phyloP scores from a whole-genome alignment of 2,888 invertebrate species.

The Ectemnius continuus region DNA sequence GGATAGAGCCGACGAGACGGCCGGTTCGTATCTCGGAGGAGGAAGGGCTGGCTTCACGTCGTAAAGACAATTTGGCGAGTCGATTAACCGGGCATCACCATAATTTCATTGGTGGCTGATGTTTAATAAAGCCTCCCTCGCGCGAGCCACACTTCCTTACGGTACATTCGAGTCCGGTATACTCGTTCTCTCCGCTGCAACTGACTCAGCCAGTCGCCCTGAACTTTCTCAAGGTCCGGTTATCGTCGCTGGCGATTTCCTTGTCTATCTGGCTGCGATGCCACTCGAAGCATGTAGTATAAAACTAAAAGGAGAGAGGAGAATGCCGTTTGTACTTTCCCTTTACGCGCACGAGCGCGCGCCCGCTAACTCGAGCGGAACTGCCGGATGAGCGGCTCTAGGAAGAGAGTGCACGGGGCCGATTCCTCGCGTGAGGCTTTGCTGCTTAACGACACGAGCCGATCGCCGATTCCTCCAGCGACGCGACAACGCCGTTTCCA shows the following conservation, averaged over 20 bases:
- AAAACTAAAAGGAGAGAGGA: constrained; percentile 47
- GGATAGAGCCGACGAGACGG: not conserved
- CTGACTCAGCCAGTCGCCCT: not conserved
- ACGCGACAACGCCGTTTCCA: constrained; percentile 22
- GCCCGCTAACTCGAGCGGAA: constrained; percentile 63
- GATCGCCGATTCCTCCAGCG: constrained; percentile 26
- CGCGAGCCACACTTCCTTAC: constrained; percentile 35
- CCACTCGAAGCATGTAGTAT: constrained; percentile 20
- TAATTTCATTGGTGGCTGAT: constrained; percentile 25
- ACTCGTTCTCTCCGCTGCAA: constrained; percentile 12
- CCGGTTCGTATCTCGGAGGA: not conserved
- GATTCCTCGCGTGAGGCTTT: constrained; percentile 53
- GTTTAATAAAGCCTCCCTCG: constrained; percentile 34
- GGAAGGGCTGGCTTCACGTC: constrained; percentile 14
- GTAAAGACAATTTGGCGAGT: constrained; percentile 50
- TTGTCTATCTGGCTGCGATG: not conserved
- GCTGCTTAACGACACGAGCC: constrained; percentile 67
- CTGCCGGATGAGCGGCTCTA: constrained; percentile 57
- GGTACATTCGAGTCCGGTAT: constrained; percentile 24
- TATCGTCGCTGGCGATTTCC: not conserved
- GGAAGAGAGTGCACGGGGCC: constrained; percentile 38
- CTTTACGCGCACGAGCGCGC: constrained; percentile 62
- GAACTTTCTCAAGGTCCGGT: constrained; percentile 10
- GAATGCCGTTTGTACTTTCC: constrained; percentile 56
- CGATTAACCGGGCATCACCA: constrained; percentile 43